phyloP scores from a whole-genome alignment of 2,113 vertebrate genomes.

The Tragelaphus strepsiceros region DNA sequence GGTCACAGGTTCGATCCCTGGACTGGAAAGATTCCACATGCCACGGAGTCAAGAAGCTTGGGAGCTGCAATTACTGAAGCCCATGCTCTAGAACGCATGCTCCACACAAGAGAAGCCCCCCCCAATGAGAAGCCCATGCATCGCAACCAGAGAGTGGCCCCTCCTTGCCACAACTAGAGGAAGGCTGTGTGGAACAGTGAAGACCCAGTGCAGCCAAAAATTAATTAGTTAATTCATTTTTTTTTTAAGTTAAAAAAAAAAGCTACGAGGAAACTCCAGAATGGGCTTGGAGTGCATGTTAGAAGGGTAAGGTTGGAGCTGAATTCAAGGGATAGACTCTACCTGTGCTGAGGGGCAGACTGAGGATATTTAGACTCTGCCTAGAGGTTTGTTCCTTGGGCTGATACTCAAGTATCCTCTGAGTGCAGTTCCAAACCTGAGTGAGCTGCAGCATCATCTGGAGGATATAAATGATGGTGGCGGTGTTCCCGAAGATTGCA shows the following conservation, averaged over 20 bases:
- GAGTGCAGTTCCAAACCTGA: background rate
- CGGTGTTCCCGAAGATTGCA: background rate
- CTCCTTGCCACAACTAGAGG: background rate
- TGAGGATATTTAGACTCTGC: background rate
- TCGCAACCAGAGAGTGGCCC: background rate
- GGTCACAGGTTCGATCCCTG: background rate
- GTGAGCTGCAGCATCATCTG: rapidly evolving
- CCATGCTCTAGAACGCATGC: background rate
- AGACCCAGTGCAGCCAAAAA: background rate
- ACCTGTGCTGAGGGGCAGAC: rapidly evolving
- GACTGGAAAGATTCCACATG: background rate
- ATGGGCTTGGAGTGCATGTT: background rate
- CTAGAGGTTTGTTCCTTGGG: background rate
- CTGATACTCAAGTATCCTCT: background rate
- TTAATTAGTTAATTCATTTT: background rate
- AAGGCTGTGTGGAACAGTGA: background rate
- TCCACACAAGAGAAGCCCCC: background rate
- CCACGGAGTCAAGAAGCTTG: background rate
- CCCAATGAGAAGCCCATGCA: background rate
- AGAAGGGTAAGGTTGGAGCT: background rate
- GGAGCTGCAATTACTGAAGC: background rate
- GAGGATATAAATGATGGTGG: background rate
- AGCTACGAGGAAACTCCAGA: background rate
- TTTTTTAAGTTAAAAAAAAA: background rate
- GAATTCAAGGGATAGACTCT: background rate